Percentiles rank a stretch among this genome's conserved stretches.
Evolutionary conservation across 1,140 invertebrate genomes (phyloP).

Genomic region (Drosophila sechellia): DNA sequence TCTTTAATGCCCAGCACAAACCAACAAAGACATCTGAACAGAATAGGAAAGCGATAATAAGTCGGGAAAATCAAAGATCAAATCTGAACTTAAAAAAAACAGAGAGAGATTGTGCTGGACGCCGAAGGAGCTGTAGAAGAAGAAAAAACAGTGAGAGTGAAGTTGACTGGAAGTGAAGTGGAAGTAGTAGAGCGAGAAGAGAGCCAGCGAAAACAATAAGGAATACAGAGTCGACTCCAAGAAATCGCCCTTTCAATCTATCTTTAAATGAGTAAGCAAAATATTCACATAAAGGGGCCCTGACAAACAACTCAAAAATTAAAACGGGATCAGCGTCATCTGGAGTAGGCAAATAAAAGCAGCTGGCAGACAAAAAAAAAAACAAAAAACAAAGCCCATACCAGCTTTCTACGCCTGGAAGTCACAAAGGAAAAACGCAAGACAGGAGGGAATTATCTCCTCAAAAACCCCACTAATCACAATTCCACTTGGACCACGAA

Average conservation of each 20-base stretch:
- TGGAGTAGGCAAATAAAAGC: constrained; percentile 28
- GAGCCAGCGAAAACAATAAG: constrained; percentile 28
- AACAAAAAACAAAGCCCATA: background rate
- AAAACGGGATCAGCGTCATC: constrained; percentile 12
- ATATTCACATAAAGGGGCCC: constrained; percentile 9
- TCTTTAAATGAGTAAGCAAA: constrained; percentile 8
- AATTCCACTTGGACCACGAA: constrained; percentile 27
- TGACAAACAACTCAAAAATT: constrained; percentile 13
- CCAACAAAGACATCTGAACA: background rate
- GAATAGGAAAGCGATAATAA: constrained; percentile 25
- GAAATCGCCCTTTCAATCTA: constrained; percentile 36
- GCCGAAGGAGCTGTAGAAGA: constrained; percentile 34
- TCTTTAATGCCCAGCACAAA: constrained; percentile 45
- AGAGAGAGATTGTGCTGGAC: constrained; percentile 48
- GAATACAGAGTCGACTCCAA: constrained; percentile 15
- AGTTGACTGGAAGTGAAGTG: constrained; percentile 47
- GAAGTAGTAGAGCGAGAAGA: constrained; percentile 8
- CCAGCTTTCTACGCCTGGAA: constrained; percentile 21
- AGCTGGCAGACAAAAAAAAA: constrained; percentile 19
- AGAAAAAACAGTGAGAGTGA: constrained; percentile 33
- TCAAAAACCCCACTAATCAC: constrained; percentile 4
- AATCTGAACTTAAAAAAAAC: constrained; percentile 35
- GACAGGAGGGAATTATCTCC: constrained; percentile 22
- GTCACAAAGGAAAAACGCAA: background rate
- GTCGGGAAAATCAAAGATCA: constrained; percentile 41